These are phyloP conservation scores for Aurelia aurita complex sp. Pacific DNA, from an alignment of 30 jellyfish, hydroid and myxozoan species.

Conservation along the genomic window DNA sequence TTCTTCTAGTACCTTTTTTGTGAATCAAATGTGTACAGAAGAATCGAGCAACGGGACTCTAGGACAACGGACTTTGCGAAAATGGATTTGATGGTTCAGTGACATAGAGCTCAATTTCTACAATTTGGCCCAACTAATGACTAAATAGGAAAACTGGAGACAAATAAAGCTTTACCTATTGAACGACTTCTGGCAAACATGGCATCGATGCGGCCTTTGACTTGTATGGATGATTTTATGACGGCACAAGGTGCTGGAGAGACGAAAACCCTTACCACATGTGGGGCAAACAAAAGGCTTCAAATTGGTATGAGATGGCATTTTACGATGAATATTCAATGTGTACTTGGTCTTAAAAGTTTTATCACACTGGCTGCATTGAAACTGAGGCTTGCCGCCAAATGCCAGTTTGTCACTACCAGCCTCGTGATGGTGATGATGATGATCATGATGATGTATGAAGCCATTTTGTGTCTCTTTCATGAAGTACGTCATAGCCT, in stretches of 20 bases:
- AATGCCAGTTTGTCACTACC: conserved; percentile 7
- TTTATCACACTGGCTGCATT: conserved; percentile 93
- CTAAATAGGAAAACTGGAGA: too few species aligned
- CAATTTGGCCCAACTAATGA: too few species aligned
- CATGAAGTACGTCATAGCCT: conserved; percentile 3
- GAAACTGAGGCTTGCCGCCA: conserved; percentile 78
- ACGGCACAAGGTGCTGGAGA: conserved; percentile 98
- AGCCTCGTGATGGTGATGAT: conserved; percentile 18
- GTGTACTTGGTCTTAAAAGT: conserved; percentile 90
- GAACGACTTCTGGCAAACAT: conserved; percentile 90
- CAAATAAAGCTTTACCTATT: conserved; percentile 26
- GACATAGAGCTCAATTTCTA: too few species aligned
- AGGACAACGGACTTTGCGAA: too few species aligned
- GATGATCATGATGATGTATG: conserved; percentile 23
- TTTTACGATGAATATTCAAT: conserved; percentile 81
- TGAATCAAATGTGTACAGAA: too few species aligned
- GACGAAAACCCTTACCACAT: conserved; percentile 94
- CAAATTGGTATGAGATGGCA: conserved; percentile 95
- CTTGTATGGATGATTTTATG: conserved; percentile 94
- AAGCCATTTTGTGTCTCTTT: conserved; percentile 28
- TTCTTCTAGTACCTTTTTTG: too few species aligned
- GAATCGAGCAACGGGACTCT: too few species aligned
- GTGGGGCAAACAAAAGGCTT: conserved; percentile 98
- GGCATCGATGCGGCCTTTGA: conserved; percentile 95
- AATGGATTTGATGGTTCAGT: too few species aligned